A percentile compares a stretch with the other conserved stretches of the same genome.
Evolutionary conservation across 2,113 vertebrate genomes (phyloP).

Genomic region (Colossoma macropomum): DNA sequence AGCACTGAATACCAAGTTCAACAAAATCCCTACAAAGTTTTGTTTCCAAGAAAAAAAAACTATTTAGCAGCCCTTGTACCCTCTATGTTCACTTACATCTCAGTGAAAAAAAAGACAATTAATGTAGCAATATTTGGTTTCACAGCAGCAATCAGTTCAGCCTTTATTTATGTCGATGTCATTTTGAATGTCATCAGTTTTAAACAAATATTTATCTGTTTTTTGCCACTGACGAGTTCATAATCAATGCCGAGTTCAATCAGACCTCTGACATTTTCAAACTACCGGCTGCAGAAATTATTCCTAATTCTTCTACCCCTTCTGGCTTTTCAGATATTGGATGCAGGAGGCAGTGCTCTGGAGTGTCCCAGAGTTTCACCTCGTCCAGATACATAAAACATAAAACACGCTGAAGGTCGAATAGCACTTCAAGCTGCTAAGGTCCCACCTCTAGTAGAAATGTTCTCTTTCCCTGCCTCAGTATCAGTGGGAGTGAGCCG

Average conservation of each 20-base stretch:
- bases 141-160: slow-evolving; percentile 2
- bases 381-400: slow-evolving; percentile 49
- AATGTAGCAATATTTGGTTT: not conserved
- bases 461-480: slow-evolving; percentile 22
- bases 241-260: slow-evolving; percentile 47
- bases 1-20: not conserved
- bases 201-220: slow-evolving; percentile 11
- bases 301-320: slow-evolving; percentile 33
- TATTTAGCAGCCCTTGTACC: not conserved
- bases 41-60: not conserved
- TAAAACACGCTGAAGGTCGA: slow-evolving; percentile 48
- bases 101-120: not conserved
- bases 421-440: slow-evolving; percentile 39
- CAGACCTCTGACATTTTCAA: slow-evolving; percentile 43
- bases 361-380: slow-evolving; percentile 44
- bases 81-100: not conserved
- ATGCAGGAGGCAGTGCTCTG: slow-evolving; percentile 24
- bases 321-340: slow-evolving; percentile 37
- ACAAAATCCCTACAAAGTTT: not conserved
- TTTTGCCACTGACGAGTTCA: slow-evolving; percentile 3
- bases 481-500: slow-evolving; percentile 21
- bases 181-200: slow-evolving; percentile 6
- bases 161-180: slow-evolving; percentile 12
- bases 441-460: slow-evolving; percentile 38
- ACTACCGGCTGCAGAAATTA: slow-evolving; percentile 27